A percentile compares a stretch with the other conserved stretches of the same genome.
Evolutionary conservation across 53 echinoderm and acorn worm species (phyloP).

Genomic region (Temnopleurus reevesii): DNA sequence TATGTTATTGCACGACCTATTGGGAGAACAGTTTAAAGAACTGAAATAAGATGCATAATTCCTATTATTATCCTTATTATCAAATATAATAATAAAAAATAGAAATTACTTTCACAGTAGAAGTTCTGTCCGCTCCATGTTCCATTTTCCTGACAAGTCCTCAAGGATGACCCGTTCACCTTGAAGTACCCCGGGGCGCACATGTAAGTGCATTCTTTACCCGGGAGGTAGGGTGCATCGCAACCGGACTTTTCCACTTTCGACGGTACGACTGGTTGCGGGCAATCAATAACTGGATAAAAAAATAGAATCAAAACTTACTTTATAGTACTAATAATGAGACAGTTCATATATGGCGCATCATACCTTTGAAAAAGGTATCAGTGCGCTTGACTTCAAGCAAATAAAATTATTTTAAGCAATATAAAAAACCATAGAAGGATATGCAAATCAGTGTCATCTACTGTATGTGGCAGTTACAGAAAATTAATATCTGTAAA

Average conservation of each 20-base stretch:
- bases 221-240: conserved; percentile 62
- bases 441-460: not conserved
- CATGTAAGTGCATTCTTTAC: conserved; percentile 61
- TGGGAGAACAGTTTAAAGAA: no score
- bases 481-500: no score
- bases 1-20: no score
- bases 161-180: conserved; percentile 42
- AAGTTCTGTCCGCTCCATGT: conserved; percentile 72
- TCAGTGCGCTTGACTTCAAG: no score
- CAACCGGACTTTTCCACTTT: conserved; percentile 56
- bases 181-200: conserved; percentile 69
- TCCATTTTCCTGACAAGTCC: conserved; percentile 64
- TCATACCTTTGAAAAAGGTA: no score
- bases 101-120: conserved; percentile 79
- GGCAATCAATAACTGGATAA: conserved; percentile 33
- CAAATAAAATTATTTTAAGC: no score
- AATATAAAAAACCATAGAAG: no score
- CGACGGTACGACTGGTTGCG: not conserved
- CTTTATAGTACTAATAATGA: no score
- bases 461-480: not conserved
- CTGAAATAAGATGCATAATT: no score
- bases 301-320: not conserved
- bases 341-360: no score
- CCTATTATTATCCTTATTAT: no score
- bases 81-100: no score